These are phyloP conservation scores for Caenorhabditis briggsae DNA, from an alignment of 1,140 invertebrate genomes.

Conservation along the genomic window DNA sequence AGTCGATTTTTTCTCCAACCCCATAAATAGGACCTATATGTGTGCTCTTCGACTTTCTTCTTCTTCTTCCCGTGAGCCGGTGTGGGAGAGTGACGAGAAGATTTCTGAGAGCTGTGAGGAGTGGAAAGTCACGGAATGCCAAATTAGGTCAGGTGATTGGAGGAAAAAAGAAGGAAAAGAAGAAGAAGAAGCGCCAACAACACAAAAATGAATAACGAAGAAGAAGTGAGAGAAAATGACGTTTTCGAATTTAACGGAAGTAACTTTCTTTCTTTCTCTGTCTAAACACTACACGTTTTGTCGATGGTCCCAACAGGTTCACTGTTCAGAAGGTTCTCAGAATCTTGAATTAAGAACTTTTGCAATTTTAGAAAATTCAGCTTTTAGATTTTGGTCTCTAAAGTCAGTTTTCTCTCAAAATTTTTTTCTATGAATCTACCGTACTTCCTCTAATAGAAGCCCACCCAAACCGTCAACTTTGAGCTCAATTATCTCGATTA, in stretches of 20 bases:
- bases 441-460: too few species aligned
- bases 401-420: too few species aligned
- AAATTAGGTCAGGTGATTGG: conserved; percentile 53
- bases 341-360: too few species aligned
- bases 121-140: conserved; percentile 43
- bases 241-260: not conserved
- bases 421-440: too few species aligned
- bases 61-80: conserved; percentile 15
- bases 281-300: conserved; percentile 21
- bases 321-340: too few species aligned
- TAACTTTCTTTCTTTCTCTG: conserved; percentile 2
- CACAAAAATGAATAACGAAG: conserved; percentile 17
- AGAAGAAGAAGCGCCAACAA: conserved; percentile 1
- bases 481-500: too few species aligned
- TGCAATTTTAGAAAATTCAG: too few species aligned
- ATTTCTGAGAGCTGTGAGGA: conserved; percentile 33
- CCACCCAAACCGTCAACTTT: too few species aligned
- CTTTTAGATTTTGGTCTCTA: too few species aligned
- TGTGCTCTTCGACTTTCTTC: not conserved
- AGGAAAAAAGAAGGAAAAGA: not conserved
- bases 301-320: not conserved
- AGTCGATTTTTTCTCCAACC: not conserved
- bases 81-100: conserved; percentile 54
- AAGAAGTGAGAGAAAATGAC: conserved; percentile 42
- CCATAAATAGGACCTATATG: not conserved